A percentile compares a stretch with the other conserved stretches of the same genome.
Evolutionary conservation across 64 coral and sea anemone species (phyloP).

Genomic region (Acropora yongei): DNA sequence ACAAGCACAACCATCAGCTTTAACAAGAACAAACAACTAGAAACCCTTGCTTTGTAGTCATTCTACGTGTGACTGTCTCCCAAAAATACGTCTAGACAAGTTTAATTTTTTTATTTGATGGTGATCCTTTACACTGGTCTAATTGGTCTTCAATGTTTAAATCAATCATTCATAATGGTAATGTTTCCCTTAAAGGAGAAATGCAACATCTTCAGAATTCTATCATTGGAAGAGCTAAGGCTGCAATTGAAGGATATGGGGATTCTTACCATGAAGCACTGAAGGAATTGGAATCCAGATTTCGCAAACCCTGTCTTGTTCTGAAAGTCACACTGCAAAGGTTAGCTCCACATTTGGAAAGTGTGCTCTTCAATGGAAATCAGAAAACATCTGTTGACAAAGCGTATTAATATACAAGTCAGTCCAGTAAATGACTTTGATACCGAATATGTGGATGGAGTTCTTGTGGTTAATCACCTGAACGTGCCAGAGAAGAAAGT

Average conservation of each 20-base stretch:
- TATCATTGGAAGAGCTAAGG: constrained; percentile 24
- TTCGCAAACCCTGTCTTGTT: constrained; percentile 44
- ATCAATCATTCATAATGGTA: constrained; percentile 41
- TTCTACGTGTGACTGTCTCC: background rate
- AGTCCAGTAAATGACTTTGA: constrained; percentile 12
- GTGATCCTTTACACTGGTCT: background rate
- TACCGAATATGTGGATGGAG: constrained; percentile 23
- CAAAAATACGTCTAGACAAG: background rate
- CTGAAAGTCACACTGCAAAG: background rate
- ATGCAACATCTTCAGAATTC: constrained; percentile 55
- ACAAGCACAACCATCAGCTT: background rate
- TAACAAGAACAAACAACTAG: background rate
- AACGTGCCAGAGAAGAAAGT: constrained; percentile 12
- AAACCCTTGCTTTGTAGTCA: background rate
- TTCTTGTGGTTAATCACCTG: constrained; percentile 13
- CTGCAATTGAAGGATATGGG: constrained; percentile 51
- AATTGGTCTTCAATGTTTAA: constrained; percentile 48
- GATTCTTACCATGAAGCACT: constrained; percentile 22
- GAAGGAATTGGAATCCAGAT: constrained; percentile 42
- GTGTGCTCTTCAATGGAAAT: constrained; percentile 33
- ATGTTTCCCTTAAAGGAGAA: constrained; percentile 40
- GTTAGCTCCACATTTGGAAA: background rate
- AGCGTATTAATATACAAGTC: constrained; percentile 27
- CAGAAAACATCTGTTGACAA: constrained; percentile 1
- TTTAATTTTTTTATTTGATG: background rate